Conservation (phyloP, 2,797 vertebrate species). For the Hypotaenidia philippensis region DNA sequence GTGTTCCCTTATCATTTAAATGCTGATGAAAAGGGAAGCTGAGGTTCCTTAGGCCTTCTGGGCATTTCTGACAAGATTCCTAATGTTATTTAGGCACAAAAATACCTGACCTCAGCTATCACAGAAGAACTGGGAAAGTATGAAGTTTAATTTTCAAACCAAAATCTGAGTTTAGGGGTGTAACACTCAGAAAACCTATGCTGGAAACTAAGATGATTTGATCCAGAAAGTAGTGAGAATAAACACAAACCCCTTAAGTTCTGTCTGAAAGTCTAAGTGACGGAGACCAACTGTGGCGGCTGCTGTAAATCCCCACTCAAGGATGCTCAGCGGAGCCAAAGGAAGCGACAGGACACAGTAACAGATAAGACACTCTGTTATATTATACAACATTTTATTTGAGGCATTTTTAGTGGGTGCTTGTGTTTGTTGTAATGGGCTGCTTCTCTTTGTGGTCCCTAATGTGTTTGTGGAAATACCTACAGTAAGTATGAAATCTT, state of each 20-base stretch:
- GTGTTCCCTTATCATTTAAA: not conserved
- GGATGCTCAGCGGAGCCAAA: not conserved
- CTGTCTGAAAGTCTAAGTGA: not conserved
- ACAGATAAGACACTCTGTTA: not conserved
- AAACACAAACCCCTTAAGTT: not conserved
- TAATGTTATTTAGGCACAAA: not conserved
- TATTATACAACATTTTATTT: not conserved
- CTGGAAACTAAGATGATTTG: not conserved
- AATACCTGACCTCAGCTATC: not conserved
- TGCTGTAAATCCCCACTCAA: not conserved
- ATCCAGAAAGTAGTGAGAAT: not conserved
- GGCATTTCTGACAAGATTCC: slow-evolving; percentile 3
- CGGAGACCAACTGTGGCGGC: not conserved
- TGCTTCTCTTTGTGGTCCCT: not conserved
- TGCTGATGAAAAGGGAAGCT: slow-evolving; percentile 12
- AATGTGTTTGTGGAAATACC: not conserved
- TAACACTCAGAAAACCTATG: not conserved
- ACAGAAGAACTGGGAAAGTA: not conserved
- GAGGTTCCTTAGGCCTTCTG: not conserved
- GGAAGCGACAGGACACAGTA: not conserved
- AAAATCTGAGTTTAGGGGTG: not conserved
- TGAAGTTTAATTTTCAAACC: not conserved
- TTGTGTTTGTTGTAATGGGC: not conserved
- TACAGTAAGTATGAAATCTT: not conserved
- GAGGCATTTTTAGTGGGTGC: not conserved